Evolutionary conservation across 2,113 vertebrate species (phyloP).

Genomic region (Tapirus terrestris): DNA sequence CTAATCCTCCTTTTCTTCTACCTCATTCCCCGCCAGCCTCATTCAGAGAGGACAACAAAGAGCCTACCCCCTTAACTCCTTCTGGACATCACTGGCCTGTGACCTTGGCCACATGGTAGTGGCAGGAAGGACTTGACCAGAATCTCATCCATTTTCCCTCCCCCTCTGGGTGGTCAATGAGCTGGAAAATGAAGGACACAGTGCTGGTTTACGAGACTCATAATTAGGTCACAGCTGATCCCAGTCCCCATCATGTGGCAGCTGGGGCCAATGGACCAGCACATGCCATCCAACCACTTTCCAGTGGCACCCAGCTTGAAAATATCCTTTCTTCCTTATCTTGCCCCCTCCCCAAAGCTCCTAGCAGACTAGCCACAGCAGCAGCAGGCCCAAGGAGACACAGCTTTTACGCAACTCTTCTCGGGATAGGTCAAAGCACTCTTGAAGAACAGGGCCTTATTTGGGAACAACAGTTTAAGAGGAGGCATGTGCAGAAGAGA

Average conservation of each 20-base stretch:
- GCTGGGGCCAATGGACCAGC: conserved; percentile 83
- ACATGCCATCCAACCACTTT: conserved; percentile 56
- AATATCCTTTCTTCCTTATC: conserved; percentile 52
- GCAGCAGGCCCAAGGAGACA: not conserved
- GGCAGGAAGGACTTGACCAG: conserved; percentile 84
- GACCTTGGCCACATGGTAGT: conserved; percentile 83
- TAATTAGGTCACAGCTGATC: conserved; percentile 92
- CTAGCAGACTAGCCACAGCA: not conserved
- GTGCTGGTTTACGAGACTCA: conserved; percentile 87
- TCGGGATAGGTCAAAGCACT: not conserved
- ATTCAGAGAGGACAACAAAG: conserved; percentile 76
- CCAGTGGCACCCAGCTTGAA: conserved; percentile 48
- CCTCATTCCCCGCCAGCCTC: not conserved
- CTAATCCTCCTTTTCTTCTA: not conserved
- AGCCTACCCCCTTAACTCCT: conserved; percentile 66
- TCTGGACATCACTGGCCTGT: conserved; percentile 77
- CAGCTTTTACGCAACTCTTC: not conserved
- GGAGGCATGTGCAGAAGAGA: not conserved
- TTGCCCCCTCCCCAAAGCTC: not conserved
- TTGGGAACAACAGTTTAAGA: not conserved
- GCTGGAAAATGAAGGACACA: conserved; percentile 90
- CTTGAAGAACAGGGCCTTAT: not conserved
- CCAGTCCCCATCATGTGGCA: conserved; percentile 83
- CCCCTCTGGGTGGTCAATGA: conserved; percentile 85
- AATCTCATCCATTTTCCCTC: conserved; percentile 81